A percentile compares a stretch with the other conserved stretches of the same genome.
phyloP scores from a whole-genome alignment of 2,113 vertebrate species.

The Pundamilia nyererei region DNA sequence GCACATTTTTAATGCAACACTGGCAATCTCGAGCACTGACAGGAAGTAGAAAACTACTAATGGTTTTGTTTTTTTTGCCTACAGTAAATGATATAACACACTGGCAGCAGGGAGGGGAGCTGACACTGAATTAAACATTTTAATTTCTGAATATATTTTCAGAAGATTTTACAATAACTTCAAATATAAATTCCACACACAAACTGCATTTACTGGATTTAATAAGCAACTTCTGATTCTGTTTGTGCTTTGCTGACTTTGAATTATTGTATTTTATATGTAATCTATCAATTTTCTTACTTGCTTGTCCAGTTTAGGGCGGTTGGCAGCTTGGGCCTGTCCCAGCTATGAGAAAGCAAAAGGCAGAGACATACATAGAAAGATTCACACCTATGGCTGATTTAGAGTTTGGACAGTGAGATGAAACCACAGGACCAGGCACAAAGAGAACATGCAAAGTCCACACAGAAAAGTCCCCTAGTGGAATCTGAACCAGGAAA shows the following conservation, averaged over 20 bases:
- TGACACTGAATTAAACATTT: not conserved
- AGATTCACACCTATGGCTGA: not conserved
- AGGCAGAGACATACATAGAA: not conserved
- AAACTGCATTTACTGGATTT: not conserved
- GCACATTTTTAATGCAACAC: not conserved
- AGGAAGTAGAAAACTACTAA: not conserved
- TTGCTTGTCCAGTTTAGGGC: not conserved
- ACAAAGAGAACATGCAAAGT: fast-evolving
- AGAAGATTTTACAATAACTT: fast-evolving
- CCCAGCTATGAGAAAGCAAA: not conserved
- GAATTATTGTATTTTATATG: not conserved
- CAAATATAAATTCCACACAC: not conserved
- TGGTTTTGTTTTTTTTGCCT: not conserved
- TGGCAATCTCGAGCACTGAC: not conserved
- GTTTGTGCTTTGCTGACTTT: not conserved
- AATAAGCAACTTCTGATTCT: not conserved
- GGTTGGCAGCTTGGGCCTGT: not conserved
- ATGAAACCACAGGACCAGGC: not conserved
- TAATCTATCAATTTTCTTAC: not conserved
- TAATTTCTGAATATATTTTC: not conserved
- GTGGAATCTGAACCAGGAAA: not conserved
- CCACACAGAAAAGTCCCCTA: not conserved
- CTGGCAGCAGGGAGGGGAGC: not conserved
- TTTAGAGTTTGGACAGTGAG: not conserved
- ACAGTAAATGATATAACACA: fast-evolving